Evolutionary conservation across 2,888 invertebrate genomes (phyloP).

Genomic region (Drosophila maculinotata): DNA sequence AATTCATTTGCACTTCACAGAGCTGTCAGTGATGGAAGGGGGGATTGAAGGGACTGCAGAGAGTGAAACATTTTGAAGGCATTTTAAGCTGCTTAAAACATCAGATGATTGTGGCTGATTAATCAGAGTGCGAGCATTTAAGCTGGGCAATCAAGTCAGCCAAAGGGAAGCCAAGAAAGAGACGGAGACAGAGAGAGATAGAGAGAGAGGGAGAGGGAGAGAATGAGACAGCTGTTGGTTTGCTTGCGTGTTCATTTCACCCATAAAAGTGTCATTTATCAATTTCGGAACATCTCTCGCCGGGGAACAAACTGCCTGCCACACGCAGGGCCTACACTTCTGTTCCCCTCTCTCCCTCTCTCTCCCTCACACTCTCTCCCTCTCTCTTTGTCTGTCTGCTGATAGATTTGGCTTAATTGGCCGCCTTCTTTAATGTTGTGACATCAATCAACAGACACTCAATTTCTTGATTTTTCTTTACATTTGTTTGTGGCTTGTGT

Average conservation of each 20-base stretch:
- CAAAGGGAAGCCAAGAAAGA: neutral
- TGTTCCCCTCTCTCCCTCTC: neutral
- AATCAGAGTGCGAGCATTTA: constrained; percentile 79
- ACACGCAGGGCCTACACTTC: constrained; percentile 39
- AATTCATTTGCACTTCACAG: constrained; percentile 74
- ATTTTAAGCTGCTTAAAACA: constrained; percentile 80
- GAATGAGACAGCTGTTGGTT: neutral
- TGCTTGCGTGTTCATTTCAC: constrained; percentile 62
- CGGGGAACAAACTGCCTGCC: constrained; percentile 25
- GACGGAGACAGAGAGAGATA: neutral
- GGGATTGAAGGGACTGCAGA: neutral
- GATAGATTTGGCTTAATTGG: constrained; percentile 79
- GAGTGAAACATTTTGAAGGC: constrained; percentile 43
- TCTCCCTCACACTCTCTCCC: neutral
- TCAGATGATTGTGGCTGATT: constrained; percentile 81
- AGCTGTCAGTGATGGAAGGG: constrained; percentile 47
- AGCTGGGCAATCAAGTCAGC: constrained; percentile 49
- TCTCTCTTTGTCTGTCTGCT: constrained; percentile 16
- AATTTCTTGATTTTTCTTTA: constrained; percentile 46
- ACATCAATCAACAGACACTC: constrained; percentile 74
- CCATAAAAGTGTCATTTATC: constrained; percentile 81
- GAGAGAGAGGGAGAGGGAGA: neutral
- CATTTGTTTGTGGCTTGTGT: constrained; percentile 9
- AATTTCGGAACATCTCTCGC: constrained; percentile 54
- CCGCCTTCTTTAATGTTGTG: constrained; percentile 69